Percentiles rank a stretch among this genome's conserved stretches.
phyloP scores from a whole-genome alignment of 2,797 vertebrate species.

The Delichon dasypus region DNA sequence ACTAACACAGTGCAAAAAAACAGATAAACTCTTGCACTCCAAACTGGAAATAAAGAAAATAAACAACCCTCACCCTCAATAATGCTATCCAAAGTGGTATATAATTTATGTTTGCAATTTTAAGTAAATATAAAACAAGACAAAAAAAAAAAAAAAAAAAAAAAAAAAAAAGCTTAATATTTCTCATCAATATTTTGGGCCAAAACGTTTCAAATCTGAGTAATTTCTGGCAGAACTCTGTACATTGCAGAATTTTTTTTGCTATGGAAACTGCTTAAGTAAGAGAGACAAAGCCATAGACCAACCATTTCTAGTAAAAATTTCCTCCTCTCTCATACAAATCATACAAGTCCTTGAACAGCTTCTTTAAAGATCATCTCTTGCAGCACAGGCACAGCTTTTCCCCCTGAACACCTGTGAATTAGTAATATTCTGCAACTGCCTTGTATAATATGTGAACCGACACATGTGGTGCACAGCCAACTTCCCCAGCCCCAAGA shows the following conservation, averaged over 20 bases:
- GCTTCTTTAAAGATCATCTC: background rate
- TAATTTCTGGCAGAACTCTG: background rate
- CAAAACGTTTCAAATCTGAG: constrained; percentile 1
- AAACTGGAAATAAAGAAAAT: background rate
- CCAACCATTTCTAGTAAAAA: background rate
- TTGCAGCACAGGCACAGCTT: background rate
- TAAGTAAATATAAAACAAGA: background rate
- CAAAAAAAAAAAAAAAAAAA: background rate
- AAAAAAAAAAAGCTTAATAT: background rate
- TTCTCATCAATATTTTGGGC: background rate
- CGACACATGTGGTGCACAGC: background rate
- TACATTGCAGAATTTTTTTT: constrained; percentile 7
- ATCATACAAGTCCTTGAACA: background rate
- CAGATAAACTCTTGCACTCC: background rate
- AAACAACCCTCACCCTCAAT: background rate
- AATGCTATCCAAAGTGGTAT: background rate
- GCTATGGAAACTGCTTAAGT: constrained; percentile 7
- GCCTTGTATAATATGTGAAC: background rate
- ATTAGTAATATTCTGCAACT: background rate
- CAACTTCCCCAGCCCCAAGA: background rate
- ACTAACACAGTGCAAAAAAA: background rate
- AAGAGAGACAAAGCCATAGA: background rate
- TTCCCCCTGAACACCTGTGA: background rate
- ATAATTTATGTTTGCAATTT: background rate
- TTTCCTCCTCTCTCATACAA: background rate